Evolutionary conservation across 2,113 vertebrate genomes (phyloP).

Genomic region (Hydrolagus affinis): DNA sequence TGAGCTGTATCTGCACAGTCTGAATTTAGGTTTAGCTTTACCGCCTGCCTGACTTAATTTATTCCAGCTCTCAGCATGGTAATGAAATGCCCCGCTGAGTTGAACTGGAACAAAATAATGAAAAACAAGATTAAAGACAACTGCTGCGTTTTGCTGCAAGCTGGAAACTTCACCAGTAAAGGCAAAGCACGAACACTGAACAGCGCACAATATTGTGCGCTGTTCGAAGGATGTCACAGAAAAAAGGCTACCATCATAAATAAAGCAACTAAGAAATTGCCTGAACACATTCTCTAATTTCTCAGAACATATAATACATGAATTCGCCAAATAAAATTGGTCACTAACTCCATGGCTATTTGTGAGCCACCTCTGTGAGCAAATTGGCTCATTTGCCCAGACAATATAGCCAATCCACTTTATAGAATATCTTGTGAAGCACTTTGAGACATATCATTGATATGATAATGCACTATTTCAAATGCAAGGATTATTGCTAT

Average conservation of each 20-base stretch:
- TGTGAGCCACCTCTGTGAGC: background rate
- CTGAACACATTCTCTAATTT: background rate
- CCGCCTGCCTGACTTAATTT: background rate
- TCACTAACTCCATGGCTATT: too few species aligned
- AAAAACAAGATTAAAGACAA: constrained; percentile 20
- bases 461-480: too few species aligned
- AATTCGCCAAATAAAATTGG: background rate
- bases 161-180: background rate
- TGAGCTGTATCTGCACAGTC: background rate
- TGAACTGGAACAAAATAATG: background rate
- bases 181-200: background rate
- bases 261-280: background rate
- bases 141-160: background rate
- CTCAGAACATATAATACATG: background rate
- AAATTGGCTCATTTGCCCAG: too few species aligned
- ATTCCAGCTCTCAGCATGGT: background rate
- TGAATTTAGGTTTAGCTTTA: background rate
- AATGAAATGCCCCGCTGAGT: background rate
- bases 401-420: too few species aligned
- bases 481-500: too few species aligned
- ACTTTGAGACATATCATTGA: too few species aligned
- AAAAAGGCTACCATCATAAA: background rate
- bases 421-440: too few species aligned
- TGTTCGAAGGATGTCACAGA: background rate
- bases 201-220: background rate